Percentiles rank a stretch among this genome's conserved stretches.
These are phyloP conservation scores for Baccha elongata DNA, from an alignment of 2,888 invertebrate genomes.

Conservation along the genomic window DNA sequence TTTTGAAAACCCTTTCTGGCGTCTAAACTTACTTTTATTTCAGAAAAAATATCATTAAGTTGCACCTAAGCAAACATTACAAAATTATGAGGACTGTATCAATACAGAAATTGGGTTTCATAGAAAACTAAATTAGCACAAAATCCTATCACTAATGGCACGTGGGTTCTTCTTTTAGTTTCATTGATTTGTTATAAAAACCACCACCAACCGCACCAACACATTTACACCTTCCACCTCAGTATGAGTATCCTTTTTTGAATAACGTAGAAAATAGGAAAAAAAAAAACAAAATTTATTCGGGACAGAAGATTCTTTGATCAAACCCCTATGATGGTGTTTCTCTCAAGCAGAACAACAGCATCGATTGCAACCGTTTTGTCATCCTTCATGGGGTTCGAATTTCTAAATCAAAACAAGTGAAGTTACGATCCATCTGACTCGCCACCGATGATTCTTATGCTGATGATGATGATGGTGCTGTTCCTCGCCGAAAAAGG, in stretches of 20 bases:
- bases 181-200: background rate
- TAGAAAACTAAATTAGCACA: background rate
- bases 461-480: background rate
- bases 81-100: background rate
- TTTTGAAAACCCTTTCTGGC: too few relatives aligned
- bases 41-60: too few relatives aligned
- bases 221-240: conserved; percentile 4
- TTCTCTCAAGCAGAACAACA: conserved; percentile 4
- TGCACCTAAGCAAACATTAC: conserved; percentile 41
- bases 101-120: background rate
- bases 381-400: conserved; percentile 44
- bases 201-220: conserved; percentile 26
- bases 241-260: conserved; percentile 10
- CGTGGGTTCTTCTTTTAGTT: background rate
- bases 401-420: conserved; percentile 51
- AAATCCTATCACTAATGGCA: background rate
- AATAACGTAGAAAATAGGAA: background rate
- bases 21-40: too few relatives aligned
- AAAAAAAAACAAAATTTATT: conserved; percentile 32
- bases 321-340: conserved; percentile 49
- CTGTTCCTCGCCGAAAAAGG: conserved; percentile 8
- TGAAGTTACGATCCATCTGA: conserved; percentile 20
- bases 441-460: too few relatives aligned
- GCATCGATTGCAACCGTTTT: conserved; percentile 14
- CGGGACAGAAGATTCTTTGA: conserved; percentile 43